Base-by-base conservation (phyloP, 1,140 invertebrate genomes). In the Pantala flavescens region DNA sequence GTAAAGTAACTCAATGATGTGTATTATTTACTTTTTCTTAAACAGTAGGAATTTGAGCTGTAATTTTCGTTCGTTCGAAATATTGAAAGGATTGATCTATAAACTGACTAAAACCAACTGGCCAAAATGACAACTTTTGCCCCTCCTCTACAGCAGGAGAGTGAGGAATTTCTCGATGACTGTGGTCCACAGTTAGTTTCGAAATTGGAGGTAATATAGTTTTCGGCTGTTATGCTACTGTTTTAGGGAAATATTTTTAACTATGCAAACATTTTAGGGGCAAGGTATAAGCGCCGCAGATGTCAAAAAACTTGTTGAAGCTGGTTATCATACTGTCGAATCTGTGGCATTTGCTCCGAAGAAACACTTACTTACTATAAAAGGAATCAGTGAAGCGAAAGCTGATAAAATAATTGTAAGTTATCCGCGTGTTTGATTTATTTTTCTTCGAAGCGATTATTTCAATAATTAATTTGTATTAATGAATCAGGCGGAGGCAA, bases 351-450 rank as follows among this genome's bases (percentile, higher is more conserved):
- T 93, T 86, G 90, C 95, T 2, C 93, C 97, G 0, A 98, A 96
- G 80, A 98, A 98, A 83, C 87, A 89, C 79, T 82, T 99, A 0
- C 81, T 97, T 12, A 82, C 87, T 10, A 95, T 99, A 23, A 98
- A 98, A 85, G 98, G 98, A 1, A 96, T 99, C 72, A 97, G 95
- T 75, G 98, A 99, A 82, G 91, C 91, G 14, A 99, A 99, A 84
- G 97, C 95, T 24, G 98, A 99, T 77, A 98, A 98, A 86, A 91
- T 99, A 76, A 79, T 97, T 74, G 87, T 90, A 83, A 81, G 81
- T 80, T 74, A 36, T 74, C 21, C 14, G 12, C 73, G 24, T 74
- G 3, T 5, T 3, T 75, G 24, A 49, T 71, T 71, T n/a, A 63
- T 43, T 43, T 70, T 71, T 71, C 2, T 9, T 1, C 28, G 9